Evolutionary conservation across 2,888 invertebrate genomes (phyloP), one percentile per base, ranked within the genome.

Genomic region (Loripinus fragilis): DNA sequence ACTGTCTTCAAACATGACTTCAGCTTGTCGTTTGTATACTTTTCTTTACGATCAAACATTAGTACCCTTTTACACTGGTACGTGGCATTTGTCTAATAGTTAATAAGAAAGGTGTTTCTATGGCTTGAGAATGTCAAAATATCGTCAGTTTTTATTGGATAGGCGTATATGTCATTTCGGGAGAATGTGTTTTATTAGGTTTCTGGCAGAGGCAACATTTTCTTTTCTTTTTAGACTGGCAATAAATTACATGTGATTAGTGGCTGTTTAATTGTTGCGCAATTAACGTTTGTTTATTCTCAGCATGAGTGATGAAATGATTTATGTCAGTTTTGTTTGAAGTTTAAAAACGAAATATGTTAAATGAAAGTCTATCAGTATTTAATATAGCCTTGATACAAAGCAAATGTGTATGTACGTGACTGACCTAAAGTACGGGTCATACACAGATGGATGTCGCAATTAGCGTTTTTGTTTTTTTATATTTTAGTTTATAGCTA

Each of bases 111-210:
- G 30, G 60, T 33, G 60, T 60, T 30, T 67, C 41, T 64, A 50
- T 48, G 72, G 55, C 70, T 20, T 38, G 55, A 70, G 60, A 50
- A 74, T 71, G 67, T 71, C 48, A 42, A 30, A 67, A 71, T 76
- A 74, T 74, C 66, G 74, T 68, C 72, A 69, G 66, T 38, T 81
- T 81, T 81, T 78, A 81, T 81, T 75, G 52, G 41, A 70, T 69
- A 74, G 81, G 81, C 81, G 81, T 78, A 60, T 71, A 67, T 69
- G 76, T 75, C 75, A 81, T 81, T 81, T 78, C 25, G 67, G 60
- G 74, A 69, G 78, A 68, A 81, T 81, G 78, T 68, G 71, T 78
- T 81, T 81, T 81, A 81, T 73, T 75, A 66, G 33, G 23, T 28
- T 33, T 52, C 64, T 68, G 72, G 80, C 73, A 73, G 60, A 71